Evolutionary conservation across 1,140 invertebrate genomes (phyloP), one percentile per base, ranked within the genome.

Genomic region (Apocrypta bakeri): DNA sequence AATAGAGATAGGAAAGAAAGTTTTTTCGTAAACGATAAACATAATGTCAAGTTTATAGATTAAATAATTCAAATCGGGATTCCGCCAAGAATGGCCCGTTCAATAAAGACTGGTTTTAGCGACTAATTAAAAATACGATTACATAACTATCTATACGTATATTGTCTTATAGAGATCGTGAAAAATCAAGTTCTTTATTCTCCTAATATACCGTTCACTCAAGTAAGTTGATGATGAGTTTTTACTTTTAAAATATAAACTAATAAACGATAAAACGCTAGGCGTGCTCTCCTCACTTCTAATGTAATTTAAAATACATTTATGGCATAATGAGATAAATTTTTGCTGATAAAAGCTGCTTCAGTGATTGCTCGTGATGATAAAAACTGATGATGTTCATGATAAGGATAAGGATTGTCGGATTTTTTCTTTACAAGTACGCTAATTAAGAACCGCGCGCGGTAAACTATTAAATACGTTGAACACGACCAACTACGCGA

Each of bases 81-180:
- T 83, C 76, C 64, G 82, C 77, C 72, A 83, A 27, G 63, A 83
- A 80, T 83, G 88, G 88, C 87, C 89, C 89, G 83, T 87, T 86
- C 85, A 90, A 86, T 84, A 83, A 91, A 92, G 91, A 92, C 91
- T 92, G 91, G 88, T 90, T 89, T 88, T 89, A 88, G 82, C 82
- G 37, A 79, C 82, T 91, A 92, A 89, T 88, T 91, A 89, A 89
- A 88, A 87, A 85, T 85, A 89, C 83, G 86, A 86, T 87, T 90
- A 86, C 88, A 88, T 88, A 86, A 85, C 87, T 88, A 88, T 78
- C 85, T 87, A 84, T 83, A 83, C 80, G 40, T 69, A 74, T 78
- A 78, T 31, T 37, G 80, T 76, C 63, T 75, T 75, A 74, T 69
- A 81, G 72, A 82, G 64, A 71, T 76, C 24, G 29, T 76, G n/a